Evolutionary conservation across 2,888 invertebrate species (phyloP).

Genomic region (Dasysyrphus tricinctus): DNA sequence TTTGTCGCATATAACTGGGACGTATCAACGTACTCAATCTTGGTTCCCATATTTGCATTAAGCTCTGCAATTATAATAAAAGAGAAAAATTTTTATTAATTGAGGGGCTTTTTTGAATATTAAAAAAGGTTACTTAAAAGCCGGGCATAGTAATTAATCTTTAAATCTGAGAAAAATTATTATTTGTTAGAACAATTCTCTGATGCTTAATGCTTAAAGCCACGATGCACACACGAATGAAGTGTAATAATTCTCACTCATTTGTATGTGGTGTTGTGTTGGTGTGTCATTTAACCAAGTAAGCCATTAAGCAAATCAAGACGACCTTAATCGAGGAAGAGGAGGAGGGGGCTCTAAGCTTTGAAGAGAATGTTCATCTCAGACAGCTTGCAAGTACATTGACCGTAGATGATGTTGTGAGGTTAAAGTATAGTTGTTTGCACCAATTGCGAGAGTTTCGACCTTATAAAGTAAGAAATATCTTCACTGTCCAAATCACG

Average conservation of each 20-base stretch:
- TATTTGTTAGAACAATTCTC: background rate
- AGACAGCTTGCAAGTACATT: conserved; percentile 41
- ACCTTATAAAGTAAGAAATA: conserved; percentile 36
- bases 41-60: conserved; percentile 89
- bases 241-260: conserved; percentile 9
- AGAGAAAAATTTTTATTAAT: background rate
- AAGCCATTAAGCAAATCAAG: conserved; percentile 41
- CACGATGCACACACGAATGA: background rate
- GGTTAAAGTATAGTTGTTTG: conserved; percentile 21
- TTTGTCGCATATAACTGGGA: conserved; percentile 95
- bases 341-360: background rate
- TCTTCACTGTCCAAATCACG: background rate
- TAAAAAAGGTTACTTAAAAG: conserved; percentile 6
- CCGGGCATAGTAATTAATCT: conserved; percentile 17
- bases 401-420: conserved; percentile 39
- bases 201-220: background rate
- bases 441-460: conserved; percentile 28
- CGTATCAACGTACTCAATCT: conserved; percentile 96
- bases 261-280: background rate
- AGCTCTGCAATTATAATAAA: conserved; percentile 49
- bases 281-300: conserved; percentile 9
- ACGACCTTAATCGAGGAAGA: conserved; percentile 57
- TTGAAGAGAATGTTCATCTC: conserved; percentile 31
- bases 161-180: conserved; percentile 12
- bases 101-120: background rate